Percentiles rank a stretch among this genome's conserved stretches.
Evolutionary conservation across 2,797 vertebrate species (phyloP).

Genomic region (Anableps anableps): DNA sequence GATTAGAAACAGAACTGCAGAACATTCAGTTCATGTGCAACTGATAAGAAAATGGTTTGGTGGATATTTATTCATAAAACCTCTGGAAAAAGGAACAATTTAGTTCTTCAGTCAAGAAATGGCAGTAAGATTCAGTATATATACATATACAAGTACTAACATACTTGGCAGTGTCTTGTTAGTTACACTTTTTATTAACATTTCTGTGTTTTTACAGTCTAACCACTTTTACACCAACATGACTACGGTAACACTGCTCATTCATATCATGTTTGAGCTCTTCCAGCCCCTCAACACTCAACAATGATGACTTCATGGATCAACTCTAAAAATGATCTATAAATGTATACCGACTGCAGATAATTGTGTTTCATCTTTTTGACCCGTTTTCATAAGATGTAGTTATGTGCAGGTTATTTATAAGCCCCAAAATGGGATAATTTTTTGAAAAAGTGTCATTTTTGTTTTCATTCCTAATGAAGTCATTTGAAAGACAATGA

Average conservation of each 20-base stretch:
- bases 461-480: background rate
- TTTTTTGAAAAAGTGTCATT: background rate
- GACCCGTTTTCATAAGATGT: background rate
- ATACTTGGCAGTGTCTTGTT: background rate
- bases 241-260: background rate
- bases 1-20: background rate
- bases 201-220: background rate
- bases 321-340: background rate
- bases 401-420: background rate
- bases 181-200: background rate
- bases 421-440: background rate
- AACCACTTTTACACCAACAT: background rate
- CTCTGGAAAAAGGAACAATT: background rate
- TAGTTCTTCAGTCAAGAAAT: background rate
- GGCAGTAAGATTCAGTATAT: background rate
- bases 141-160: background rate
- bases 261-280: background rate
- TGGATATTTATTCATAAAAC: background rate
- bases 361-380: background rate
- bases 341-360: background rate
- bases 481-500: background rate
- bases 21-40: background rate
- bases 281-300: background rate
- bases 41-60: background rate
- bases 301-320: background rate